A percentile compares a stretch with the other conserved stretches of the same genome.
These are phyloP conservation scores for Bruchidius siliquastri DNA, from an alignment of 2,888 invertebrate genomes.

Conservation along the genomic window DNA sequence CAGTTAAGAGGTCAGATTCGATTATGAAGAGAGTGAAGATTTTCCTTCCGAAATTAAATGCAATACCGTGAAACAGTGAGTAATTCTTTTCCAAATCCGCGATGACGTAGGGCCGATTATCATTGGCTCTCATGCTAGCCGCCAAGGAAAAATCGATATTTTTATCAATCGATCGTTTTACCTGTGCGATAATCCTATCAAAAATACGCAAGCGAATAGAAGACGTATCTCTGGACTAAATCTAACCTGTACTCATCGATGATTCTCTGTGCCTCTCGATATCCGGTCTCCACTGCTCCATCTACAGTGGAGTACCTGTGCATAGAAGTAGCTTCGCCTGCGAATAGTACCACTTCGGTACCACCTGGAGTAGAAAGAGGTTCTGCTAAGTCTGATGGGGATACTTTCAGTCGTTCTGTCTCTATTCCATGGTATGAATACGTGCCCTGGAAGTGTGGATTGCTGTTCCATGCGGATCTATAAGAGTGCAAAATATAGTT, in stretches of 20 bases:
- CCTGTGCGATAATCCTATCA: too few species aligned
- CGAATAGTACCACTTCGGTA: constrained; percentile 54
- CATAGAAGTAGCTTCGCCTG: constrained; percentile 57
- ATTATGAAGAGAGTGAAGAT: too few species aligned
- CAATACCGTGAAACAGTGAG: too few species aligned
- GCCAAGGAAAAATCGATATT: too few species aligned
- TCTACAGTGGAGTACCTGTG: constrained; percentile 53
- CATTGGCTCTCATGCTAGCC: too few species aligned
- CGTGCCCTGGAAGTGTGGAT: constrained; percentile 66
- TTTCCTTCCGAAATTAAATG: too few species aligned
- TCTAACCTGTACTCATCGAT: constrained; percentile 37
- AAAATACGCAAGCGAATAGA: too few species aligned
- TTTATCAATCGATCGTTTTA: too few species aligned
- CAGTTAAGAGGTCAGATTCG: too few species aligned
- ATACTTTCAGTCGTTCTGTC: constrained; percentile 50
- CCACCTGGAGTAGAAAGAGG: constrained; percentile 51
- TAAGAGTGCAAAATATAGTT: constrained; percentile 20
- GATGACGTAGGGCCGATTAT: too few species aligned
- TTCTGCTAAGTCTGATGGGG: constrained; percentile 52
- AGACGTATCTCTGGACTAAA: too few species aligned
- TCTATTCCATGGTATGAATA: constrained; percentile 59
- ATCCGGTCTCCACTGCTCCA: constrained; percentile 54
- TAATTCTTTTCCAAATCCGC: too few species aligned
- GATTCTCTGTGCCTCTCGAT: constrained; percentile 51
- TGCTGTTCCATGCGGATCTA: constrained; percentile 68